Evolutionary conservation across 2,888 invertebrate species (phyloP).

Genomic region (Euplexia lucipara): DNA sequence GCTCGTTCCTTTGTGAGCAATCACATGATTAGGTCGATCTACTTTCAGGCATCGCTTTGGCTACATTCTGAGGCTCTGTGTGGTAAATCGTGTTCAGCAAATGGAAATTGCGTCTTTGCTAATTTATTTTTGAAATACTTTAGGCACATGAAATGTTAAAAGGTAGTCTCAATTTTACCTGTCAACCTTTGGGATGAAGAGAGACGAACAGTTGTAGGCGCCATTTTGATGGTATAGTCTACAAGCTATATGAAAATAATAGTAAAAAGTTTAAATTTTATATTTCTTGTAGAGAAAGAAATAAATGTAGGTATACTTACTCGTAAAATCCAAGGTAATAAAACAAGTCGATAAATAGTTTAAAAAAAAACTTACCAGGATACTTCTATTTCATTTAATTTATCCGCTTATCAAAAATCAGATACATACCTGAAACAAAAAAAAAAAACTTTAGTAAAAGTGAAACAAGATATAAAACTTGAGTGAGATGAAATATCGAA

Average conservation of each 20-base stretch:
- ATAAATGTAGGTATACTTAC: neutral
- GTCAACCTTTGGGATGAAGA: too few species aligned
- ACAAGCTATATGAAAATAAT: too few species aligned
- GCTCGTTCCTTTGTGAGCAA: constrained; percentile 20
- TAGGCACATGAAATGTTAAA: too few species aligned
- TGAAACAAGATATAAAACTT: too few species aligned
- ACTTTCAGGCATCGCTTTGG: constrained; percentile 2
- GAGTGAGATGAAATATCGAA: too few species aligned
- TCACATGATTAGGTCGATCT: constrained; percentile 16
- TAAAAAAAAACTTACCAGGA: constrained; percentile 2
- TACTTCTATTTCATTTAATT: neutral
- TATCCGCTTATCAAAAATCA: neutral
- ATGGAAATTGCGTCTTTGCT: neutral
- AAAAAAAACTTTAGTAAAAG: neutral
- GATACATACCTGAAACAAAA: constrained; percentile 26
- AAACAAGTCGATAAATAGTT: neutral
- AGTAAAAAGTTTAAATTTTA: too few species aligned
- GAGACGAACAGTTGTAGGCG: too few species aligned
- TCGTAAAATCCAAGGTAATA: neutral
- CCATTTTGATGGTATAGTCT: too few species aligned
- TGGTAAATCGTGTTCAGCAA: neutral
- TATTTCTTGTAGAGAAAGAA: too few species aligned
- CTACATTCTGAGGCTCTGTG: constrained; percentile 8
- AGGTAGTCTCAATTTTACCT: too few species aligned
- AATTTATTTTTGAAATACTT: too few species aligned